Conservation (phyloP, 1,140 invertebrate species). For the Aethina tumida region DNA sequence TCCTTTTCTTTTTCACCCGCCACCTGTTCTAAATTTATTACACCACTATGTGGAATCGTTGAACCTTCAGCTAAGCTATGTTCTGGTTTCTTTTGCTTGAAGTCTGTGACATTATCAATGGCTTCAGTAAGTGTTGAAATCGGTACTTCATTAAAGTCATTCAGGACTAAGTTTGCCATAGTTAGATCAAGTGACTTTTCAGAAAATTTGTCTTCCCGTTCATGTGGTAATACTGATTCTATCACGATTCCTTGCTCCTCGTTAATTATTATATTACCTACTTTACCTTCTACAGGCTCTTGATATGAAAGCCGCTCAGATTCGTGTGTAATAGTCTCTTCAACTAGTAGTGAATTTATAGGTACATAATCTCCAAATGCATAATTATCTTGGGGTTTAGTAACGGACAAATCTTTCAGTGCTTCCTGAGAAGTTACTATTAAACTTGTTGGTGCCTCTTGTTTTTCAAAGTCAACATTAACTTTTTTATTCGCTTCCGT, state of each 20-base stretch:
- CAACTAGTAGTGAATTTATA: constrained; percentile 23
- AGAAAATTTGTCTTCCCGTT: constrained; percentile 20
- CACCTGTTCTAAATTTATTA: constrained; percentile 17
- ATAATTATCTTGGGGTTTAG: constrained; percentile 12
- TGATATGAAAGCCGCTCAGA: constrained; percentile 17
- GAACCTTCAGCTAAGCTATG: constrained; percentile 13
- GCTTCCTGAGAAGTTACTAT: constrained; percentile 21
- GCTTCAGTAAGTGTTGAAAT: constrained; percentile 14
- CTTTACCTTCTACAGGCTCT: constrained; percentile 33
- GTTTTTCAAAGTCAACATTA: constrained; percentile 16
- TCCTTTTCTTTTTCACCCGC: constrained; percentile 13
- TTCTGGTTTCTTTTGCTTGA: constrained; percentile 16
- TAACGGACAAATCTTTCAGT: constrained; percentile 14
- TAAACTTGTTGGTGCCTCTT: constrained; percentile 21
- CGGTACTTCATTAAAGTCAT: constrained; percentile 17
- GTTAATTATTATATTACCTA: constrained; percentile 17
- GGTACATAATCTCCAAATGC: constrained; percentile 22
- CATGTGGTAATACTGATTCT: constrained; percentile 18
- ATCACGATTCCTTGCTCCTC: constrained; percentile 15
- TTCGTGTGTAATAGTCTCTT: constrained; percentile 31
- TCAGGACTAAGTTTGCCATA: constrained; percentile 13
- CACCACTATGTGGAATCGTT: constrained; percentile 17
- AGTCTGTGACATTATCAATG: constrained; percentile 11
- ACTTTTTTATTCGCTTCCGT: constrained; percentile 12
- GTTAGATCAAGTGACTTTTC: constrained; percentile 15